Evolutionary conservation across 2,113 vertebrate genomes (phyloP).

Genomic region (Pampusana beccarii): DNA sequence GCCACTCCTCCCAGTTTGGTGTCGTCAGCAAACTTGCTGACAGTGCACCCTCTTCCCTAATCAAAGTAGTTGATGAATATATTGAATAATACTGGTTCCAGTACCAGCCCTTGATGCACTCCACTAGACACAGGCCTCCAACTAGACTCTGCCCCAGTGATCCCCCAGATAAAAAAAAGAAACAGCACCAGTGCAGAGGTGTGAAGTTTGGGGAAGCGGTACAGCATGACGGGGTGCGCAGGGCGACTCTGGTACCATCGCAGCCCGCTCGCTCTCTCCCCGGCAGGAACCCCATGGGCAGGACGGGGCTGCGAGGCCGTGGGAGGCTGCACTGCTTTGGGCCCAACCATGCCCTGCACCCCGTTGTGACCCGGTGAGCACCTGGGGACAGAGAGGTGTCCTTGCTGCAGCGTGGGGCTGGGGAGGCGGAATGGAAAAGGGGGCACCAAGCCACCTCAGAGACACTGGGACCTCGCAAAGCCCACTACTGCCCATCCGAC

Average conservation of each 20-base stretch:
- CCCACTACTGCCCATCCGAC: rapidly evolving
- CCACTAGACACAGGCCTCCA: too few relatives aligned
- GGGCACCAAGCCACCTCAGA: background rate
- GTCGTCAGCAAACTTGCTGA: too few relatives aligned
- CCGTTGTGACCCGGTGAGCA: constrained; percentile 85
- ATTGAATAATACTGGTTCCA: too few relatives aligned
- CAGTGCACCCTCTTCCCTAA: too few relatives aligned
- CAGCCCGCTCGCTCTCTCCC: background rate
- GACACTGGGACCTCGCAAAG: background rate
- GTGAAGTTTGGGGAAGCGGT: background rate
- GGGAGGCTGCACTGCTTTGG: constrained; percentile 85
- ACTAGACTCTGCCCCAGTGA: too few relatives aligned
- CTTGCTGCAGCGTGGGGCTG: rapidly evolving
- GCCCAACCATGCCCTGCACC: constrained; percentile 84
- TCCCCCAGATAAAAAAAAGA: too few relatives aligned
- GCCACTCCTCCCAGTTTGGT: too few relatives aligned
- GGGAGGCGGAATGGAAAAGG: background rate
- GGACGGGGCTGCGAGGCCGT: constrained; percentile 86
- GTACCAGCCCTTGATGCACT: too few relatives aligned
- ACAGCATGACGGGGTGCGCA: rapidly evolving
- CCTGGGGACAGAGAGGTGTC: background rate
- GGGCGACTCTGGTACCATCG: background rate
- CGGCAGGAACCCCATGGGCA: constrained; percentile 89
- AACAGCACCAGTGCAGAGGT: background rate
- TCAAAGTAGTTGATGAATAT: too few relatives aligned